Percentiles rank a stretch among this genome's conserved stretches.
Conservation (phyloP, 37 sponge, comb jelly and placozoan genomes). For the Beroe ovata region DNA sequence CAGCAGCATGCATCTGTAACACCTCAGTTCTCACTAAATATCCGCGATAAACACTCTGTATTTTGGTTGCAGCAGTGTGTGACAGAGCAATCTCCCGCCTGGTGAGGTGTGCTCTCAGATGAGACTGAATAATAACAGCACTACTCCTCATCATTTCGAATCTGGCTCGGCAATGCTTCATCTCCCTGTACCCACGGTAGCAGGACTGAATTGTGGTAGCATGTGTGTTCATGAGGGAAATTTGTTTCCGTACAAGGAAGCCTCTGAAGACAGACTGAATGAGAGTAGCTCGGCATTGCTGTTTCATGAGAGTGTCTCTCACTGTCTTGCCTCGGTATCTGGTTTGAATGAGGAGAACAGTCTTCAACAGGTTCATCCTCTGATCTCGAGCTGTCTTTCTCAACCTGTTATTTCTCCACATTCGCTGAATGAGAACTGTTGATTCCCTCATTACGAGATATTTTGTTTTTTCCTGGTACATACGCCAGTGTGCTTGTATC, state of each 20-base stretch:
- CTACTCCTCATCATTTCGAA: neutral
- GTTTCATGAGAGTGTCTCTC: neutral
- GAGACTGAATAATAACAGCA: slow-evolving; percentile 4
- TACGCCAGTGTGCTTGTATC: neutral
- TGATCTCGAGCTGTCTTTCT: neutral
- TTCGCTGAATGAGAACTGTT: slow-evolving; percentile 5
- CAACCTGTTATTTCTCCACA: neutral
- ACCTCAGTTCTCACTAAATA: neutral
- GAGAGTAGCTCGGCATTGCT: neutral
- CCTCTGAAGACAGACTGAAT: neutral
- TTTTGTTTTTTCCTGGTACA: neutral
- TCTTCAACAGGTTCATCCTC: neutral
- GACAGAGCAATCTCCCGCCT: neutral
- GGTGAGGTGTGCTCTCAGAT: neutral
- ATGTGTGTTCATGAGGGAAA: neutral
- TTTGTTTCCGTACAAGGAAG: neutral
- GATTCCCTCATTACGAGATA: neutral
- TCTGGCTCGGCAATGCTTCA: neutral
- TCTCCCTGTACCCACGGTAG: neutral
- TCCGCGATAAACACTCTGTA: slow-evolving; percentile 1
- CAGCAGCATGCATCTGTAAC: neutral
- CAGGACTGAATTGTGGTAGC: neutral
- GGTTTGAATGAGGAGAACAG: slow-evolving; percentile 2
- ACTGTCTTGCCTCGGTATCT: neutral
- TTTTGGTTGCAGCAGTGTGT: neutral